phyloP scores from a whole-genome alignment of 2,113 vertebrate genomes.

The Eptesicus fuscus region DNA sequence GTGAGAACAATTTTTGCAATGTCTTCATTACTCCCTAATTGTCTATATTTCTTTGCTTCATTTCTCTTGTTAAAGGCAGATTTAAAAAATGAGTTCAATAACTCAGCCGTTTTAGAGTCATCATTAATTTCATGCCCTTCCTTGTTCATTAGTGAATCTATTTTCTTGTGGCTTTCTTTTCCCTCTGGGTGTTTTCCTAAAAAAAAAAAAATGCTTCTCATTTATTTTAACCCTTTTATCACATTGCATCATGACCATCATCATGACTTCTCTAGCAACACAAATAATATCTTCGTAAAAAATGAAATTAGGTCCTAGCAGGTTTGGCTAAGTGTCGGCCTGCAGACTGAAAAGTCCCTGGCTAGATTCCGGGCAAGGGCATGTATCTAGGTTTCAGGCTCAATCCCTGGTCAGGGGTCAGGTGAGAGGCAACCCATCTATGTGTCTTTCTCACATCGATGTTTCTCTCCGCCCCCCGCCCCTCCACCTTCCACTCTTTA shows the following conservation, averaged over 20 bases:
- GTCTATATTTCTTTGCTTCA: slow-evolving; percentile 53
- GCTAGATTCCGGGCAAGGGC: too few species aligned
- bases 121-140: slow-evolving; percentile 73
- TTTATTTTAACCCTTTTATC: slow-evolving; percentile 37
- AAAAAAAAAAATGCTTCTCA: not conserved
- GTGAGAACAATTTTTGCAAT: slow-evolving; percentile 42
- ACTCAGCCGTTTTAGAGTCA: slow-evolving; percentile 69
- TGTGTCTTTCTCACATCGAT: too few species aligned
- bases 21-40: slow-evolving; percentile 71
- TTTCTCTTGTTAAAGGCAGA: slow-evolving; percentile 70
- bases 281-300: not conserved
- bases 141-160: slow-evolving; percentile 66
- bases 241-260: not conserved
- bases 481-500: too few species aligned
- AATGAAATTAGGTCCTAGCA: not conserved
- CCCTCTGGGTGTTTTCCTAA: not conserved
- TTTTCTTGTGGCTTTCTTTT: slow-evolving; percentile 56
- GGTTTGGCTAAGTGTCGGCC: too few species aligned
- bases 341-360: too few species aligned
- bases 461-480: too few species aligned
- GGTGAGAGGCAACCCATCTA: too few species aligned
- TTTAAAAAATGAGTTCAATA: slow-evolving; percentile 75
- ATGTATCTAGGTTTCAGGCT: too few species aligned
- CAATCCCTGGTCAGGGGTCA: too few species aligned
- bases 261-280: not conserved